Percentiles rank a stretch among this genome's conserved stretches.
Evolutionary conservation across 2,797 vertebrate species (phyloP).

Genomic region (Clarias pachynema): DNA sequence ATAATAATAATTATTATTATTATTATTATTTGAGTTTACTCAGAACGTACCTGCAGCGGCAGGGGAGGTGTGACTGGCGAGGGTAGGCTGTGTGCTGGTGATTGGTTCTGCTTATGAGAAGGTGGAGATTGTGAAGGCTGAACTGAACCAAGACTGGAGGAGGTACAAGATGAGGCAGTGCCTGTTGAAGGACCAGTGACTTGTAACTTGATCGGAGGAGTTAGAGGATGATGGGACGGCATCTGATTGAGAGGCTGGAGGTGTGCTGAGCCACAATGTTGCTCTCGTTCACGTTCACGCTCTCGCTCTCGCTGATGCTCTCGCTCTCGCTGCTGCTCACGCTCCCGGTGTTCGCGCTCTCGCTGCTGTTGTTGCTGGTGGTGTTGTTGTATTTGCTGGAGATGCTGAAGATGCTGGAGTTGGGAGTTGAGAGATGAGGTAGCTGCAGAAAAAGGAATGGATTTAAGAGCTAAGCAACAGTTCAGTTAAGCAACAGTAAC

Average conservation of each 20-base stretch:
- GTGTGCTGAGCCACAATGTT: conserved; percentile 66
- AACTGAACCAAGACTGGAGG: conserved; percentile 61
- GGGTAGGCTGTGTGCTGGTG: conserved; percentile 89
- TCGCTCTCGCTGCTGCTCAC: conserved; percentile 64
- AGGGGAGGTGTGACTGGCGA: conserved; percentile 92
- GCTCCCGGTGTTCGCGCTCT: conserved; percentile 63
- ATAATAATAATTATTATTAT: neutral
- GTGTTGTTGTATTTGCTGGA: conserved; percentile 92
- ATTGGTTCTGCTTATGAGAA: conserved; percentile 85
- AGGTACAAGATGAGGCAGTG: conserved; percentile 73
- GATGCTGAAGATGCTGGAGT: conserved; percentile 97
- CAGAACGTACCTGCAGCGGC: conserved; percentile 83
- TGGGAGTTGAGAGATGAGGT: conserved; percentile 99
- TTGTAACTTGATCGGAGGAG: conserved; percentile 74
- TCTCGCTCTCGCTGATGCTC: conserved; percentile 66
- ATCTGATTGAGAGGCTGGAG: conserved; percentile 77
- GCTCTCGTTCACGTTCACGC: conserved; percentile 78
- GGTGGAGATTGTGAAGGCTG: conserved; percentile 80
- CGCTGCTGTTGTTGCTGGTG: conserved; percentile 81
- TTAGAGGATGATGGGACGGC: conserved; percentile 77
- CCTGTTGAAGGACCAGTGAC: conserved; percentile 72
- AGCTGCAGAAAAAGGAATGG: conserved; percentile 78
- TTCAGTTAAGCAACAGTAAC: too few species aligned
- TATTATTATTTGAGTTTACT: conserved; percentile 66
- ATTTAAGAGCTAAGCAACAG: neutral